Conservation (phyloP, 2,113 vertebrate genomes). For the Climacteris rufus region DNA sequence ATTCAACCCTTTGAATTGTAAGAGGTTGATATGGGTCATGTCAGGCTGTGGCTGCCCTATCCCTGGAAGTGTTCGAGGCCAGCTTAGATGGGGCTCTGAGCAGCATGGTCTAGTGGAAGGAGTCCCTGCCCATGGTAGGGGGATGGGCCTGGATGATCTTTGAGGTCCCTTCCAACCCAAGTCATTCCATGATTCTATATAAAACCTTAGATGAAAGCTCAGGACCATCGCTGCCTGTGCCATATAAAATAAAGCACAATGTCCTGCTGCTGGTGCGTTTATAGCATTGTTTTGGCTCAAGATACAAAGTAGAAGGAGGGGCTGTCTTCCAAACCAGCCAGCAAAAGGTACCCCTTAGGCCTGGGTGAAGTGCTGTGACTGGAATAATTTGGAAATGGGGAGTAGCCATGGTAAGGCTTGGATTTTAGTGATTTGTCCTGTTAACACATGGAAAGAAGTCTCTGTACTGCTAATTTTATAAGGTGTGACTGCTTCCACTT, state of each 20-base stretch:
- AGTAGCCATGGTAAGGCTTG: not conserved
- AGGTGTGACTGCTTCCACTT: not conserved
- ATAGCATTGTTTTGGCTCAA: not conserved
- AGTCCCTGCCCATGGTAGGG: not conserved
- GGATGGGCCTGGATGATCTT: accelerated
- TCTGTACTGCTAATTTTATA: not conserved
- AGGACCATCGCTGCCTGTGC: not conserved
- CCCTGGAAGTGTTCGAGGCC: not conserved
- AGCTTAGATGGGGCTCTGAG: not conserved
- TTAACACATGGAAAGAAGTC: not conserved
- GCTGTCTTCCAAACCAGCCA: not conserved
- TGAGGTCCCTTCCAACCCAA: not conserved
- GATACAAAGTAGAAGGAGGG: not conserved
- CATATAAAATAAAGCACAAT: not conserved
- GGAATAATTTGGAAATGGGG: not conserved
- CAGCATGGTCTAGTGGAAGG: not conserved
- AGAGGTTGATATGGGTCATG: not conserved
- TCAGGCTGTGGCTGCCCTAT: not conserved
- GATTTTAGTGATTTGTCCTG: not conserved
- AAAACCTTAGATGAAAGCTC: not conserved
- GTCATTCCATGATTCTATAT: not conserved
- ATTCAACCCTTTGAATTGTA: not conserved
- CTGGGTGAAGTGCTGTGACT: not conserved
- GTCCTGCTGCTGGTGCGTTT: not conserved
- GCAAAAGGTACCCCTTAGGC: not conserved